Conservation (phyloP, 1,140 invertebrate genomes). For the Brachionus calyciflorus region DNA sequence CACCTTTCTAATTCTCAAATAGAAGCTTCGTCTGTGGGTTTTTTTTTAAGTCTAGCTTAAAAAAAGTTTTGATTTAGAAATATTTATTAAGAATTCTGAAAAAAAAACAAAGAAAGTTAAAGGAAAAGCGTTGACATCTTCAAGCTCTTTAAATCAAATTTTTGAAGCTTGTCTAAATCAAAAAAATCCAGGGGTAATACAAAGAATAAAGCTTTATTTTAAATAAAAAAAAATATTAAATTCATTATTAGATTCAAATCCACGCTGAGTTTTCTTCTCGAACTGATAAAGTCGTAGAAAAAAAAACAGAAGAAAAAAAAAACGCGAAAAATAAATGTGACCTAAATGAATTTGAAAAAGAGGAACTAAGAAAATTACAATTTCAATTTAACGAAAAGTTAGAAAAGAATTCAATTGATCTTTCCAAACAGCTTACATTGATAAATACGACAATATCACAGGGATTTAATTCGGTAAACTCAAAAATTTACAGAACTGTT, state of each 20-base stretch:
- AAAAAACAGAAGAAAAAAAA: slow-evolving; percentile 11
- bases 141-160: slow-evolving; percentile 23
- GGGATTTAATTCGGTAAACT: no score
- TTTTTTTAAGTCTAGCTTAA: slow-evolving; percentile 1
- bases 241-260: slow-evolving; percentile 9
- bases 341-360: neutral
- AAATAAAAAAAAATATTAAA: neutral
- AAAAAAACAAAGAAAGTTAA: slow-evolving; percentile 7
- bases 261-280: neutral
- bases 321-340: slow-evolving; percentile 26
- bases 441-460: no score
- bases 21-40: no score
- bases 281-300: neutral
- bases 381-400: neutral
- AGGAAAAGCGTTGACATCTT: slow-evolving; percentile 10
- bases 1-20: neutral
- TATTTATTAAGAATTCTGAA: slow-evolving; percentile 5
- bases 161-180: neutral
- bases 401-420: no score
- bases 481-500: no score
- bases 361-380: slow-evolving; percentile 5
- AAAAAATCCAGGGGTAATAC: slow-evolving; percentile 8
- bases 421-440: no score
- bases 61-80: slow-evolving; percentile 1
- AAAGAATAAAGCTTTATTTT: neutral